Base-by-base conservation (phyloP, 2,113 vertebrate genomes). In the Aphelocoma coerulescens region DNA sequence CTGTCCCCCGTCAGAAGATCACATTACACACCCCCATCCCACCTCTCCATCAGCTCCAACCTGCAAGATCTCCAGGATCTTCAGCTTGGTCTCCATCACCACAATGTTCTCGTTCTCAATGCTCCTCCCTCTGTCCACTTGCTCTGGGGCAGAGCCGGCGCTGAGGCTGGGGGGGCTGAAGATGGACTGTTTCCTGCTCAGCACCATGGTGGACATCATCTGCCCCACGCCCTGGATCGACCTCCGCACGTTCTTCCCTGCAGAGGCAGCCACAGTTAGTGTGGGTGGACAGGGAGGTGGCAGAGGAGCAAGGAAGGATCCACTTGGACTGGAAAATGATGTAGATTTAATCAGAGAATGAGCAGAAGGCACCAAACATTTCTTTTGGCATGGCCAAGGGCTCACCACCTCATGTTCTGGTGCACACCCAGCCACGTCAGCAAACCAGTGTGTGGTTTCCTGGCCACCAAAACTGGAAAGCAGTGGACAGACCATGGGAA, bases 171-270 rank as follows among this genome's bases (percentile, higher is more conserved):
- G 98, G 7, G 95, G 0, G 9, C 98, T 98, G 58, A 99, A 99
- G 88, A 99, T 91, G 54, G 99, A 99, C 95, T 98, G 99, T 79
- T 99, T 99, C 86, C 99, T 98, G 98, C 96, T 99, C 85, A 99
- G 98, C 66, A 99, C 99, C 99, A 99, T 99, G 91, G 99, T 99
- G 95, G 99, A 99, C 99, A 99, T 99, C 95, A 99, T 99, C 97
- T 99, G 99, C 24, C 99, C 99, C 97, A 99, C 98, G 0, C 99
- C 99, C 91, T 99, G 99, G 94, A 99, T 99, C 23, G 99, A 99
- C 41, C 99, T 97, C 91, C 99, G 98, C 88, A 99, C 98, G 0
- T 99, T 99, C 96, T 99, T 99, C 71, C 98, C 99, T 98, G 61
- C 8, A 8, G 76, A 68, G 77, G 79, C 5, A 28, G 48, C 62